Percentiles rank a stretch among this genome's conserved stretches.
These are phyloP conservation scores for Apteryx mantelli DNA, from an alignment of 2,113 vertebrate species.

Conservation along the genomic window DNA sequence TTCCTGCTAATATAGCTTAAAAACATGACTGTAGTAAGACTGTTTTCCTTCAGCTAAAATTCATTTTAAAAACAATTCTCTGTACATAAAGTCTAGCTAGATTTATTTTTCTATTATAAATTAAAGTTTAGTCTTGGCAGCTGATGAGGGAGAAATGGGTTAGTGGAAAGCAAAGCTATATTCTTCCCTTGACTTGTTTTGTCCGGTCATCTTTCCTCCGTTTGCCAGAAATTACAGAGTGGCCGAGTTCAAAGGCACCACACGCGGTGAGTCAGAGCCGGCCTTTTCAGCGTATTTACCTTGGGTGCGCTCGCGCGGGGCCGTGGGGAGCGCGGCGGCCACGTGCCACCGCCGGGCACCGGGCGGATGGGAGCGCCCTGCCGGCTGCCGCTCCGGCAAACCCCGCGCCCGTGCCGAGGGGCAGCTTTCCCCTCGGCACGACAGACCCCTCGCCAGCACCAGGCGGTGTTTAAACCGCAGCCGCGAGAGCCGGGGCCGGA, in stretches of 20 bases:
- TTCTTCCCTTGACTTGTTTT: slow-evolving; percentile 15
- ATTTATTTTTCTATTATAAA: slow-evolving; percentile 51
- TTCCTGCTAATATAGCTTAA: neutral
- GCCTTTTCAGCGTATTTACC: neutral
- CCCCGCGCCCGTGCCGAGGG: too few relatives aligned
- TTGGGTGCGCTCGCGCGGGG: neutral
- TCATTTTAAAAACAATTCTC: neutral
- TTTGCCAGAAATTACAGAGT: slow-evolving; percentile 47
- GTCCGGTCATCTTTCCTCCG: neutral
- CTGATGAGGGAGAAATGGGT: neutral
- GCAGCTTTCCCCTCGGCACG: too few relatives aligned
- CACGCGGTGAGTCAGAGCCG: neutral
- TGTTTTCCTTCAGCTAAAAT: slow-evolving; percentile 9
- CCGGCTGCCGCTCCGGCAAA: neutral
- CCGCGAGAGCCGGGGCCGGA: accelerated
- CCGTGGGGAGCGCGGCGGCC: neutral
- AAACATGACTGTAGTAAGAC: neutral
- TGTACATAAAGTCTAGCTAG: neutral
- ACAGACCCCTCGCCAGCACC: too few relatives aligned
- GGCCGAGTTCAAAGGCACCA: slow-evolving; percentile 7
- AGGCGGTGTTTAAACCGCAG: neutral
- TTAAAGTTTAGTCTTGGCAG: slow-evolving; percentile 41
- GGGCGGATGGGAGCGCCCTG: neutral
- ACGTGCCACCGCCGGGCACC: neutral
- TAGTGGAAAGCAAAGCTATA: slow-evolving; percentile 18